Evolutionary conservation across 1,140 invertebrate species (phyloP).

Genomic region (Caenorhabditis brenneri): DNA sequence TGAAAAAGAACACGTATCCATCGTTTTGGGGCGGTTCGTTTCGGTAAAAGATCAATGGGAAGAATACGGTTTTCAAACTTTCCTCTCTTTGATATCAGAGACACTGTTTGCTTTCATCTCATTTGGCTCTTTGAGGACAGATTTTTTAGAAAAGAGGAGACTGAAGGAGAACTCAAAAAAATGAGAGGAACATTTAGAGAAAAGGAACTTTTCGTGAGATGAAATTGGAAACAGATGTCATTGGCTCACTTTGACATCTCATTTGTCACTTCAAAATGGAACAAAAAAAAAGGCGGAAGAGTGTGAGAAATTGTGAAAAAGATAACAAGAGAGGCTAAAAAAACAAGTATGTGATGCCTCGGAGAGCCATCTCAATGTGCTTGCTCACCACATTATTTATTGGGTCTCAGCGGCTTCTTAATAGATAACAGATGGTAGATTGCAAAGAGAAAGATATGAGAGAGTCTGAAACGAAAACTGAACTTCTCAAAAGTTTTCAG

Average conservation of each 20-base stretch:
- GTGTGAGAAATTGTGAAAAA: constrained; percentile 34
- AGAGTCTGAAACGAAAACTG: no score
- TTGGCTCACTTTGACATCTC: neutral
- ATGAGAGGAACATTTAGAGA: neutral
- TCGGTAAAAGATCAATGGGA: constrained; percentile 28
- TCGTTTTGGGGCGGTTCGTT: neutral
- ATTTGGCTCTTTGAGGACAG: constrained; percentile 9
- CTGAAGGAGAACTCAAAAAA: neutral
- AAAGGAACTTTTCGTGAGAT: neutral
- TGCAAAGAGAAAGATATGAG: no score
- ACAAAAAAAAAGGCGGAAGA: neutral
- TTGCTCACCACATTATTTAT: constrained; percentile 38
- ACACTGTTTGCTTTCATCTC: neutral
- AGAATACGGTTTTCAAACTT: constrained; percentile 32
- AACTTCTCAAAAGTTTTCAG: no score
- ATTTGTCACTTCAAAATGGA: neutral
- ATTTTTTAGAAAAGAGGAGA: neutral
- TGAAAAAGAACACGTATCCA: constrained; percentile 4
- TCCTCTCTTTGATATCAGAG: neutral
- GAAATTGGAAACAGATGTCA: constrained; percentile 2
- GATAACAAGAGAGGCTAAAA: neutral
- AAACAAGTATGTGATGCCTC: constrained; percentile 7
- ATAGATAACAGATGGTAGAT: constrained; percentile 19
- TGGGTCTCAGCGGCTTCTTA: neutral
- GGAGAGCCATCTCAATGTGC: neutral